Conservation (phyloP, 2,888 invertebrate species). For the Lissocephala sabroskyi region DNA sequence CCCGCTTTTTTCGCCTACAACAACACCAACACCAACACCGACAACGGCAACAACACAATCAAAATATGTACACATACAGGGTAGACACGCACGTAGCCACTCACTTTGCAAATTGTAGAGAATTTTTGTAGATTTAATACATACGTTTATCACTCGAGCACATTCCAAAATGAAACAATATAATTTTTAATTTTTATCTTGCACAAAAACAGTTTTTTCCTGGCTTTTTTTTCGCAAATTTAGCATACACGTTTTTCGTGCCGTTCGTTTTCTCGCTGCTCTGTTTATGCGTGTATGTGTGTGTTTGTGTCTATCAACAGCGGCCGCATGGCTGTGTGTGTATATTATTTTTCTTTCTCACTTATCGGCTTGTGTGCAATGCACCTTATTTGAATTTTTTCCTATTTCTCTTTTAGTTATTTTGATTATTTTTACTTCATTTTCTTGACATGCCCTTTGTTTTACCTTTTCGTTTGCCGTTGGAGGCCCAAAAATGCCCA, state of each 20-base stretch:
- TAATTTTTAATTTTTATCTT: conserved; percentile 20
- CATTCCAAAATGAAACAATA: conserved; percentile 47
- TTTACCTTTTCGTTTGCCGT: no score
- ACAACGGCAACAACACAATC: no score
- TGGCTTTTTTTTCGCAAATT: conserved; percentile 51
- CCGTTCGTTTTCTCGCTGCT: conserved; percentile 38
- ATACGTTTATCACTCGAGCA: conserved; percentile 33
- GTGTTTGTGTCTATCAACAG: conserved; percentile 40
- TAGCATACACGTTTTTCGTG: conserved; percentile 62
- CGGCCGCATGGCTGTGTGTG: conserved; percentile 42
- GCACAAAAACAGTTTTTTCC: conserved; percentile 30
- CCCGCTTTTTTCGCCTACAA: conserved; percentile 61
- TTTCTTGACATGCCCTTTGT: no score
- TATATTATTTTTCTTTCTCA: conserved; percentile 55
- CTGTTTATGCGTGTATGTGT: conserved; percentile 11
- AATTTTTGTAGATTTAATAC: no score
- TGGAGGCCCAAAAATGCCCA: no score
- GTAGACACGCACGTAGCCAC: conserved; percentile 9
- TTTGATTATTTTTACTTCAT: no score
- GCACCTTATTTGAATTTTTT: conserved; percentile 56
- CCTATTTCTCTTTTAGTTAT: conserved; percentile 32
- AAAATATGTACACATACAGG: conserved; percentile 56
- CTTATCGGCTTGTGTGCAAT: conserved; percentile 49
- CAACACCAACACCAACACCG: no score
- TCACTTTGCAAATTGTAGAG: conserved; percentile 1